phyloP scores from a whole-genome alignment of 2,888 invertebrate species.

The Erebia ligea region DNA sequence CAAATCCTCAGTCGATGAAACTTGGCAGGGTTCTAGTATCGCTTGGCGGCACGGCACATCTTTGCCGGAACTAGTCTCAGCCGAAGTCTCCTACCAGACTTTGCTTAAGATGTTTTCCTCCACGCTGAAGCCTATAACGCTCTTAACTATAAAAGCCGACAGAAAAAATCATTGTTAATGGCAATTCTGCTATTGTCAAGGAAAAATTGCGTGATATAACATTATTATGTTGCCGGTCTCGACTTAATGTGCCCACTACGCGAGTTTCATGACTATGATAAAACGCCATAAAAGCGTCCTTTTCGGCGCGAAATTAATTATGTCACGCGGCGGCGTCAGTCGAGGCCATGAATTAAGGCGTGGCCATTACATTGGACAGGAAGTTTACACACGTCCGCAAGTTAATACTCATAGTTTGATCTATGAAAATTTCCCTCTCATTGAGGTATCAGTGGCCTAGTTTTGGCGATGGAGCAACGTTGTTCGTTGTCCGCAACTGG shows the following conservation, averaged over 20 bases:
- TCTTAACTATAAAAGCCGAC: too few species aligned
- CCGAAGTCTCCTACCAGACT: too few species aligned
- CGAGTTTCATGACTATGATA: constrained; percentile 14
- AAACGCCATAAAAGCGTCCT: constrained; percentile 20
- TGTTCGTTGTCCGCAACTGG: too few species aligned
- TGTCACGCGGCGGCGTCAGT: constrained; percentile 31
- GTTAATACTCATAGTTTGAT: constrained; percentile 23
- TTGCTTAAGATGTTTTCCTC: too few species aligned
- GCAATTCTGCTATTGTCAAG: not conserved
- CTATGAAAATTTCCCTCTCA: constrained; percentile 1
- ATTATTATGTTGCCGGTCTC: not conserved
- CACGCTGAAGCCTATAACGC: too few species aligned
- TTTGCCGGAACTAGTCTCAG: too few species aligned
- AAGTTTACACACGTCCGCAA: constrained; percentile 37
- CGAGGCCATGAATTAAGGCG: constrained; percentile 38
- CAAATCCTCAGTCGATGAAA: too few species aligned
- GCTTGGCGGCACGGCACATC: too few species aligned
- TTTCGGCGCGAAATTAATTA: constrained; percentile 32
- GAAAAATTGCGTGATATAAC: not conserved
- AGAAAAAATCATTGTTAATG: not conserved
- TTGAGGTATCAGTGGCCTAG: not conserved
- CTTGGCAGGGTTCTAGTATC: too few species aligned
- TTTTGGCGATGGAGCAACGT: too few species aligned
- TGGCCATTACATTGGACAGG: constrained; percentile 37
- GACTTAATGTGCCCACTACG: not conserved